Base-by-base conservation (phyloP, 2,888 invertebrate genomes). In the Halocaridina rubra region DNA sequence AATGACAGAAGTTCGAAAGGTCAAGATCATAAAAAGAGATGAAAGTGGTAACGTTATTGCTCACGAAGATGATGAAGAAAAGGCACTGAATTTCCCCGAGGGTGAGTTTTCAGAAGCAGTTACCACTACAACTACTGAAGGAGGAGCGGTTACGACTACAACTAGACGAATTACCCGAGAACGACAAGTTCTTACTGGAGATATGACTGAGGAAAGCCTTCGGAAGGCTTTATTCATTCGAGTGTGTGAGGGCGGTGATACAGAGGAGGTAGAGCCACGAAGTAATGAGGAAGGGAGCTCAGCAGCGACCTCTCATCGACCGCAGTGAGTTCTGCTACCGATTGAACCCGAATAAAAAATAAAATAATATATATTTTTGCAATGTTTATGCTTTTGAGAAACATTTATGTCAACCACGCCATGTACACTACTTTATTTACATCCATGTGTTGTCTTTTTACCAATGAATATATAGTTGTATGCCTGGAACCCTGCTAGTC, bases 241-340 rank as follows among this genome's bases (percentile, higher is more conserved):
- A 39, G 82, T 77, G 82, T 72, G 82, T 84, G 82, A 78, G 82
- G 78, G 82, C 82, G 78, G 82, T 53, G 78, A 53, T 71, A 72
- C 72, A 33, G 78, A 78, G 72, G 78, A 71, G 72, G 82, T 19
- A 30, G 19, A 53, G 19, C n/a, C 16, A 19, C 16, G 53, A 53
- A 53, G 53, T 53, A 16, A 53, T 16, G 61, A 30, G 53, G 82
- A 53, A 3, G 46, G 46, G 39, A 16, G 30, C n/a, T 69, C 69
- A 69, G n/a, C 61, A 67, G 27, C 75, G 32, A 32, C 78, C 72
- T 59, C 72, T 57, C 82, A 64, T 39, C 71, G 69, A 59, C 71
- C 77, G 72, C 78, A 77, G 78, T 84, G 82, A 84, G 78, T 78
- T 53, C 53, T 59, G 72, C 72, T 72, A 53, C 72, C 61, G 61